Conservation (phyloP, 2,797 vertebrate genomes). For the Bryconaethiops microstoma region DNA sequence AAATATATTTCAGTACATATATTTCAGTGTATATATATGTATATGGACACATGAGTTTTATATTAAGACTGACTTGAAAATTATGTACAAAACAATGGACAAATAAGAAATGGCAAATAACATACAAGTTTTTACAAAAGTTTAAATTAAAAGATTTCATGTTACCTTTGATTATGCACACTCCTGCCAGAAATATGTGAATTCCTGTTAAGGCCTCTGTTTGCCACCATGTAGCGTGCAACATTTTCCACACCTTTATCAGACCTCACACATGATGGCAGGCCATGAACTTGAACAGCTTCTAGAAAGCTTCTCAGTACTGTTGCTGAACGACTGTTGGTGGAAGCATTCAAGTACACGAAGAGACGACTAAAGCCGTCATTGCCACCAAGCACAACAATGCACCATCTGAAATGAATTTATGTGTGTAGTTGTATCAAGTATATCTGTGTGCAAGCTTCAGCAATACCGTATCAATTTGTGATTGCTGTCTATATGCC, state of each 20-base stretch:
- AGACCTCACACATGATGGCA: conserved; percentile 32
- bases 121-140: too few species aligned
- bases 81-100: too few species aligned
- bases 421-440: neutral
- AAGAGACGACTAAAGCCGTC: conserved; percentile 35
- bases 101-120: too few species aligned
- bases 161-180: conserved; percentile 39
- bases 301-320: conserved; percentile 21
- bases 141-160: neutral
- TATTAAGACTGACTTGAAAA: too few species aligned
- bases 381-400: conserved; percentile 34
- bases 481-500: neutral
- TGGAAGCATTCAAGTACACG: conserved; percentile 27
- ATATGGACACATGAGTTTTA: too few species aligned
- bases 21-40: too few species aligned
- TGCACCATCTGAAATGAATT: conserved; percentile 20
- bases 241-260: conserved; percentile 41
- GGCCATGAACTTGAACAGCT: conserved; percentile 14
- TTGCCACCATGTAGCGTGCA: conserved; percentile 24
- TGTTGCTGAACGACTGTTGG: conserved; percentile 33
- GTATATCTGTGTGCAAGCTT: neutral
- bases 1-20: neutral
- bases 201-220: conserved; percentile 11
- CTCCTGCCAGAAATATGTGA: conserved; percentile 36
- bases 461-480: conserved; percentile 12